Conservation (phyloP, 1,140 invertebrate genomes). For the Manduca sexta region DNA sequence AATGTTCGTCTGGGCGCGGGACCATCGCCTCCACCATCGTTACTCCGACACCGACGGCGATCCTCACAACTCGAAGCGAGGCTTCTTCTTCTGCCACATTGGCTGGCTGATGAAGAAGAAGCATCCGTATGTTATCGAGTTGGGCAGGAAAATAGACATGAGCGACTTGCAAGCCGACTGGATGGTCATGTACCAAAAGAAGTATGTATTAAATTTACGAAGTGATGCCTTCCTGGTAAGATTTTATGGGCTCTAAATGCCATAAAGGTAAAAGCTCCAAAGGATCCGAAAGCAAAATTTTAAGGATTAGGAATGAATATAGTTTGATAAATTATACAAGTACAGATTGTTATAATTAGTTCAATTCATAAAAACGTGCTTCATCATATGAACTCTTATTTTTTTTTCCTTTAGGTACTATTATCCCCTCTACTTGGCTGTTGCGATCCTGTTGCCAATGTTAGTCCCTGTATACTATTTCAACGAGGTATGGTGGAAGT, state of each 20-base stretch:
- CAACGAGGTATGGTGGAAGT: conserved; percentile 76
- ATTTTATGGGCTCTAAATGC: too few relatives aligned
- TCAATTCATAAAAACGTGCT: too few relatives aligned
- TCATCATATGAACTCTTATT: too few relatives aligned
- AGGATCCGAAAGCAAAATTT: too few relatives aligned
- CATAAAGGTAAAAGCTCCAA: too few relatives aligned
- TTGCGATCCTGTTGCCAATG: conserved; percentile 84
- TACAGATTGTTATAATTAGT: too few relatives aligned
- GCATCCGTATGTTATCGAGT: conserved; percentile 77
- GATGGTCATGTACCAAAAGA: conserved; percentile 82
- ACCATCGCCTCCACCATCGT: conserved; percentile 80
- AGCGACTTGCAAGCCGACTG: conserved; percentile 81
- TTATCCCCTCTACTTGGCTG: conserved; percentile 76
- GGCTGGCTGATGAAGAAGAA: conserved; percentile 79
- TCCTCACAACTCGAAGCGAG: conserved; percentile 78
- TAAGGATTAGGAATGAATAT: too few relatives aligned
- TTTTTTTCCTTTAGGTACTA: conserved; percentile 76
- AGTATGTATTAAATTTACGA: conserved; percentile 48
- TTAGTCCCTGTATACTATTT: conserved; percentile 77
- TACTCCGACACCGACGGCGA: conserved; percentile 80
- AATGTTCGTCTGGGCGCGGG: conserved; percentile 73
- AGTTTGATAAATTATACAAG: too few relatives aligned
- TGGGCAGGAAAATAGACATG: conserved; percentile 78
- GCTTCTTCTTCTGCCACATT: conserved; percentile 81
- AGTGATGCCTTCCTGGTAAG: too few relatives aligned